These are phyloP conservation scores for Leptestheria dahalacensis DNA, from an alignment of 1,140 invertebrate species.

Conservation along the genomic window DNA sequence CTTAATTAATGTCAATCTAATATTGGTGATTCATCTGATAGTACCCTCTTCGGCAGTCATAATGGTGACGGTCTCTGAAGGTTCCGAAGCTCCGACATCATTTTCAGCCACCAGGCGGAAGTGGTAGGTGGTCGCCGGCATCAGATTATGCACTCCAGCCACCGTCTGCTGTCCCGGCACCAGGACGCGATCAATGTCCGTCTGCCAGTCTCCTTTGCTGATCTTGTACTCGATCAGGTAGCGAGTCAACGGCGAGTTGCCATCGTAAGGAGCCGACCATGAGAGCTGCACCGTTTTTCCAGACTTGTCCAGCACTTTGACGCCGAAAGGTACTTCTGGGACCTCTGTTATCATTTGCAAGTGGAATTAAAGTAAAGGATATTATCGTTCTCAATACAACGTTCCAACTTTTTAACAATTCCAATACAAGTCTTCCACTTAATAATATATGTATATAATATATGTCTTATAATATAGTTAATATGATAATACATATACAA, in stretches of 20 bases:
- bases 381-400: no score
- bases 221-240: slow-evolving; percentile 89
- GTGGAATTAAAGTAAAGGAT: no score
- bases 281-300: slow-evolving; percentile 75
- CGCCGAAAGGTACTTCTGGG: slow-evolving; percentile 76
- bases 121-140: slow-evolving; percentile 82
- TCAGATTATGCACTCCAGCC: slow-evolving; percentile 70
- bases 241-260: slow-evolving; percentile 81
- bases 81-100: slow-evolving; percentile 76
- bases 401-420: no score
- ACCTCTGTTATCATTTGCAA: no score
- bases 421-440: no score
- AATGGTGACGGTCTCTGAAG: slow-evolving; percentile 80
- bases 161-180: slow-evolving; percentile 72
- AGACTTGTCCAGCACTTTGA: slow-evolving; percentile 81
- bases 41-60: slow-evolving; percentile 81
- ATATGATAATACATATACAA: no score
- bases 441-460: no score
- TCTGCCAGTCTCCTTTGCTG: slow-evolving; percentile 56
- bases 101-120: slow-evolving; percentile 87
- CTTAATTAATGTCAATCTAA: neutral
- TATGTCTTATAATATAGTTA: no score
- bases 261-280: slow-evolving; percentile 87
- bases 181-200: slow-evolving; percentile 64
- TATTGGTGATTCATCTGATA: neutral